phyloP scores from a whole-genome alignment of 2,888 invertebrate species.

The Dryobotodes eremita region DNA sequence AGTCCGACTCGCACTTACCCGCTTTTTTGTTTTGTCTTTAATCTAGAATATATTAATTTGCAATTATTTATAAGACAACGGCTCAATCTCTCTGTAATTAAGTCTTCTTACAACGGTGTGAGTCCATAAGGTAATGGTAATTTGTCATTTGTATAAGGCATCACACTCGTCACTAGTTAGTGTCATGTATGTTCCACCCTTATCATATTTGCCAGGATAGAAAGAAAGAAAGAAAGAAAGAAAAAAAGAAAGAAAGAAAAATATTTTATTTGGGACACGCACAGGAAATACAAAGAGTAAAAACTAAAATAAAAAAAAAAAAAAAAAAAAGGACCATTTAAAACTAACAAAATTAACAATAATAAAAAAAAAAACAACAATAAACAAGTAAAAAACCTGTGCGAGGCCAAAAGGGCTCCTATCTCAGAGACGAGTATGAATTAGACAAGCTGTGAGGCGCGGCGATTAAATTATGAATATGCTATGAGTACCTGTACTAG shows the following conservation, averaged over 20 bases:
- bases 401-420: no score
- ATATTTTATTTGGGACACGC: no score
- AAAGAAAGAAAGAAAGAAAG: no score
- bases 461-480: background rate
- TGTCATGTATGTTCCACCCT: slow-evolving; percentile 11
- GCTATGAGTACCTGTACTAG: no score
- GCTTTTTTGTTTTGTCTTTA: slow-evolving; percentile 5
- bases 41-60: slow-evolving; percentile 33
- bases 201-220: background rate
- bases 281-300: no score
- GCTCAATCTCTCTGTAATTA: slow-evolving; percentile 46
- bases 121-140: slow-evolving; percentile 42
- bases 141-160: slow-evolving; percentile 20
- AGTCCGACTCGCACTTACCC: background rate
- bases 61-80: slow-evolving; percentile 38
- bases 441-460: background rate
- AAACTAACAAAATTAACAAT: no score
- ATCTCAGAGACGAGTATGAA: background rate
- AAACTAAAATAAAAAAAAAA: no score
- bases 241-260: no score
- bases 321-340: no score
- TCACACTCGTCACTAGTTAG: slow-evolving; percentile 4
- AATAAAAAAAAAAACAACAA: no score
- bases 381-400: no score
- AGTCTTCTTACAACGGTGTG: slow-evolving; percentile 26